Conservation (phyloP, 2,797 vertebrate genomes). For the Poliocrania exsul region DNA sequence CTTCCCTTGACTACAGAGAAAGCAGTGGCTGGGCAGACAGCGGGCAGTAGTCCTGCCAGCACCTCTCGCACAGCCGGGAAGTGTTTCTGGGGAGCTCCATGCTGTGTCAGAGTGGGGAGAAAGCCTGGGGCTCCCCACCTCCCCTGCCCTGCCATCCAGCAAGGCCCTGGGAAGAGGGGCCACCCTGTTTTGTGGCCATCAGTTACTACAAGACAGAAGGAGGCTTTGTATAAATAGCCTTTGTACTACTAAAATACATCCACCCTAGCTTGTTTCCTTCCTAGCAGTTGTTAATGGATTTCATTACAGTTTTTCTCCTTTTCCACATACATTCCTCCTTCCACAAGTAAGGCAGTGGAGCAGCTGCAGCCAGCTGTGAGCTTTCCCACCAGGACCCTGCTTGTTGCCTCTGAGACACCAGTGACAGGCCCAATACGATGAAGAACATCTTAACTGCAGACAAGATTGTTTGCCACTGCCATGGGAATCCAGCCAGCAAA, state of each 20-base stretch:
- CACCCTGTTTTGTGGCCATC: background rate
- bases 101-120: background rate
- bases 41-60: background rate
- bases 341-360: background rate
- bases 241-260: background rate
- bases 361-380: conserved; percentile 59
- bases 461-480: background rate
- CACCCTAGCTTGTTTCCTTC: background rate
- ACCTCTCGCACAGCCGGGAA: background rate
- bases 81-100: fast-evolving
- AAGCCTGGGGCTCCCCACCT: background rate
- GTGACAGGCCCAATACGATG: background rate
- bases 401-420: conserved; percentile 1
- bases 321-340: background rate
- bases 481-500: background rate
- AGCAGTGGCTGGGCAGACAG: background rate
- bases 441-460: background rate
- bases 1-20: background rate
- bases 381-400: background rate
- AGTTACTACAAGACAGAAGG: background rate
- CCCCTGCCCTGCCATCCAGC: background rate
- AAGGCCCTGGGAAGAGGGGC: background rate
- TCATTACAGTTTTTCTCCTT: background rate
- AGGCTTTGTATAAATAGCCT: background rate
- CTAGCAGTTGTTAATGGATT: conserved; percentile 17